A percentile compares a stretch with the other conserved stretches of the same genome.
phyloP scores from a whole-genome alignment of 2,888 invertebrate species.

The Ophraella communa region DNA sequence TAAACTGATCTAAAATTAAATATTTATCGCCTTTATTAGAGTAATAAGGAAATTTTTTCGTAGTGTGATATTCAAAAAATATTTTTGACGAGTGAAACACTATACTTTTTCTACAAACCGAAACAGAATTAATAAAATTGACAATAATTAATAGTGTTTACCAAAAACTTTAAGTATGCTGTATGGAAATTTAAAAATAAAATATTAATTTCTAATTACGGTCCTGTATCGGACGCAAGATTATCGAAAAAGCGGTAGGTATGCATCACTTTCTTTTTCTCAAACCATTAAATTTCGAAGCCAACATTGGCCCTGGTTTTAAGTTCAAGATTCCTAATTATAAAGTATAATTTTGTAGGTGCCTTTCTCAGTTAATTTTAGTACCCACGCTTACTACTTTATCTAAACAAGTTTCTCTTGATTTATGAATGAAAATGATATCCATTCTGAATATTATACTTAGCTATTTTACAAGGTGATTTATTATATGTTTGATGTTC shows the following conservation, averaged over 20 bases:
- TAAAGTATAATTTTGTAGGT: slow-evolving; percentile 22
- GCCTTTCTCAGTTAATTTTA: neutral
- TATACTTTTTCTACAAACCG: no score
- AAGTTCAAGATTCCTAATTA: slow-evolving; percentile 10
- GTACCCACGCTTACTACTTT: slow-evolving; percentile 13
- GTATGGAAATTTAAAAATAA: neutral
- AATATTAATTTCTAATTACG: neutral
- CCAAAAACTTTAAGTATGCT: neutral
- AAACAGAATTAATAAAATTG: no score
- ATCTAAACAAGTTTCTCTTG: slow-evolving; percentile 23
- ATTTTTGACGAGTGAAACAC: no score
- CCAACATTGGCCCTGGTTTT: slow-evolving; percentile 7
- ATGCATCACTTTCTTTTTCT: slow-evolving; percentile 26
- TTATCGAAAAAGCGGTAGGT: slow-evolving; percentile 1
- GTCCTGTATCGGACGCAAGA: neutral
- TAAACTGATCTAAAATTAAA: no score
- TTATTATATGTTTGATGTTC: neutral
- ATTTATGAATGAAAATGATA: slow-evolving; percentile 24
- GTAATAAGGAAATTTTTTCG: no score
- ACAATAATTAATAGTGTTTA: no score
- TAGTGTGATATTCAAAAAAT: no score
- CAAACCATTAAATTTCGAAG: slow-evolving; percentile 5
- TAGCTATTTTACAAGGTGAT: neutral
- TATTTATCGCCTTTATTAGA: no score
- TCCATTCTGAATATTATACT: neutral